These are phyloP conservation scores for Daboia siamensis DNA, from an alignment of 2,113 vertebrate species.

Conservation along the genomic window DNA sequence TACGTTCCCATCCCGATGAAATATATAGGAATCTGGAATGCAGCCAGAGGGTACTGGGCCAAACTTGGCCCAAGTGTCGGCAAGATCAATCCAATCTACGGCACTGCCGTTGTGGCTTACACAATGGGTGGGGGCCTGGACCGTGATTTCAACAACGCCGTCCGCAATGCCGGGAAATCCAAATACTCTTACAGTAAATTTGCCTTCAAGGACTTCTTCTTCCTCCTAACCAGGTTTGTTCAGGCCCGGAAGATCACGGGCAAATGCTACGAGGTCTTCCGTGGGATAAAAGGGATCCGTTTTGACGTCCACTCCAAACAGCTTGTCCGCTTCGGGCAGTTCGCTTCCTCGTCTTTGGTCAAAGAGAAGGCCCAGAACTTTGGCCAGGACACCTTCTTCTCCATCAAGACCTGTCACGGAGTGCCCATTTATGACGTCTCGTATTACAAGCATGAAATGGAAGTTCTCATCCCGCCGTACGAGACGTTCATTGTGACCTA, in stretches of 20 bases:
- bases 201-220: background rate
- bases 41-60: too few relatives aligned
- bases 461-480: too few relatives aligned
- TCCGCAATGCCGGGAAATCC: background rate
- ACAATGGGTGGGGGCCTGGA: background rate
- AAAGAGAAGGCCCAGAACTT: background rate
- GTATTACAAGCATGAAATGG: too few relatives aligned
- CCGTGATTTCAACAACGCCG: background rate
- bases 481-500: too few relatives aligned
- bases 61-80: too few relatives aligned
- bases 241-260: background rate
- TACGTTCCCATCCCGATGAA: background rate
- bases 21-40: background rate
- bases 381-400: background rate
- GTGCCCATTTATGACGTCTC: too few relatives aligned
- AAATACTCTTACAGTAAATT: background rate
- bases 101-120: too few relatives aligned
- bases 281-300: fast-evolving
- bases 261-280: background rate
- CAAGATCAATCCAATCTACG: too few relatives aligned
- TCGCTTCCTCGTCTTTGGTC: background rate
- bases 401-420: too few relatives aligned
- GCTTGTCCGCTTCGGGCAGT: too few relatives aligned
- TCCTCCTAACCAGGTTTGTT: too few relatives aligned
- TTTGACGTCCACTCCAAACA: background rate